These are phyloP conservation scores for Drosophila punjabiensis DNA, from an alignment of 1,140 invertebrate genomes.

Conservation along the genomic window DNA sequence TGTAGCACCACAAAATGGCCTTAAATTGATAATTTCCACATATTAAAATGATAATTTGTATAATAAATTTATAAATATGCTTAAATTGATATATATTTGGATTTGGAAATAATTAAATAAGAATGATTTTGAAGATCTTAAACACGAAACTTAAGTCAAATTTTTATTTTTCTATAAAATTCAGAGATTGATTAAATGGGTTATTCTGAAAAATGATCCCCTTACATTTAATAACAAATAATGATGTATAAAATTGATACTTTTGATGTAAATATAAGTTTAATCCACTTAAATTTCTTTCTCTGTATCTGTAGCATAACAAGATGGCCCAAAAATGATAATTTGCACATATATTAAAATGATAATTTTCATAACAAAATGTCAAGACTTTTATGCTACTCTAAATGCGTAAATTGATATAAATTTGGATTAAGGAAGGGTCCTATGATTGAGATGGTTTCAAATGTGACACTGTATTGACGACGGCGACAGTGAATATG, in stretches of 20 bases:
- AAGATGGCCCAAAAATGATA: slow-evolving; percentile 5
- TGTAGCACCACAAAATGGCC: too few relatives aligned
- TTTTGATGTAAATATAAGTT: background rate
- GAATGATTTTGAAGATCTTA: too few relatives aligned
- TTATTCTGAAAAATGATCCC: too few relatives aligned
- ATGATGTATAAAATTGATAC: background rate
- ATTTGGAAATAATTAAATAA: too few relatives aligned
- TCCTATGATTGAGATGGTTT: slow-evolving; percentile 4
- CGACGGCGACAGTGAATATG: background rate
- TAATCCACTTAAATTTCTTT: background rate
- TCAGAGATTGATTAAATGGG: background rate
- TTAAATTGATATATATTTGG: too few relatives aligned
- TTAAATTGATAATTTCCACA: too few relatives aligned
- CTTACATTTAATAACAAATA: background rate
- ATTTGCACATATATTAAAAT: slow-evolving; percentile 12
- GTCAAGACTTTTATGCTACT: slow-evolving; percentile 2
- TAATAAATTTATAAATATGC: too few relatives aligned
- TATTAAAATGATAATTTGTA: too few relatives aligned
- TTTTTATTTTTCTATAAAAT: background rate
- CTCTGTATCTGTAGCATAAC: slow-evolving; percentile 6
- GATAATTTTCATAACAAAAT: slow-evolving; percentile 24
- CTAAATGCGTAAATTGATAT: slow-evolving; percentile 12
- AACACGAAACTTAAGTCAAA: too few relatives aligned
- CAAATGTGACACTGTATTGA: background rate
- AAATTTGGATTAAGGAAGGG: slow-evolving; percentile 1